Evolutionary conservation across 2,888 invertebrate species (phyloP), one percentile per base, ranked within the genome.

Genomic region (Boloria euphrosyne): DNA sequence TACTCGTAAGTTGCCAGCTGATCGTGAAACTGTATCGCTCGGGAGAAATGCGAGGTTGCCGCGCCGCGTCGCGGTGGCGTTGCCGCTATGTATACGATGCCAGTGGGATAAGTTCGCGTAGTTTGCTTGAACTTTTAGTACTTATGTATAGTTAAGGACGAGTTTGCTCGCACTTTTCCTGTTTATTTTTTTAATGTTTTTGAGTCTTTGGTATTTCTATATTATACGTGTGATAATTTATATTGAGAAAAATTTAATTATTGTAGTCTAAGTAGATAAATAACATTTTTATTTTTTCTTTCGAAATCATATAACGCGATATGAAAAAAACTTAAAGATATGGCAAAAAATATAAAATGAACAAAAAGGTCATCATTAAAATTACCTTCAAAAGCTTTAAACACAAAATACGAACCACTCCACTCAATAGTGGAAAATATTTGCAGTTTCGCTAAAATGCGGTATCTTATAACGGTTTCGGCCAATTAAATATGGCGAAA

Each of bases 391-490:
- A 57, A 57, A 57, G 57, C 44, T 13, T 46, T n/a, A 46, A 63
- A 63, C 55, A 63, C 55, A 63, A 63, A 57, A 57, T 46, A 22
- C 46, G 46, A 27, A 46, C 31, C 52, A 13, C 17, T 53, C 31
- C 53, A 14, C 62, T 67, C 62, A 52, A 52, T 66, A 49, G 57
- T 60, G 61, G 58, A 57, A 52, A 66, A 55, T 62, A 62, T 64
- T 54, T 63, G 66, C 47, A 31, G 38, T 59, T 71, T 72, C 67
- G 68, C 67, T 67, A 68, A 73, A 70, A 71, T 53, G 68, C 68
- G 69, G 67, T 61, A 66, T 71, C 63, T 69, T 53, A 70, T 84
- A 84, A 84, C 84, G 83, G 84, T 79, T 61, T 66, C 54, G 53
- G 59, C 66, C 75, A 75, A 76, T 75, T 73, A 70, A 73, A 77